These are phyloP conservation scores for Puntigrus tetrazona DNA, from an alignment of 2,113 vertebrate genomes.

Conservation along the genomic window DNA sequence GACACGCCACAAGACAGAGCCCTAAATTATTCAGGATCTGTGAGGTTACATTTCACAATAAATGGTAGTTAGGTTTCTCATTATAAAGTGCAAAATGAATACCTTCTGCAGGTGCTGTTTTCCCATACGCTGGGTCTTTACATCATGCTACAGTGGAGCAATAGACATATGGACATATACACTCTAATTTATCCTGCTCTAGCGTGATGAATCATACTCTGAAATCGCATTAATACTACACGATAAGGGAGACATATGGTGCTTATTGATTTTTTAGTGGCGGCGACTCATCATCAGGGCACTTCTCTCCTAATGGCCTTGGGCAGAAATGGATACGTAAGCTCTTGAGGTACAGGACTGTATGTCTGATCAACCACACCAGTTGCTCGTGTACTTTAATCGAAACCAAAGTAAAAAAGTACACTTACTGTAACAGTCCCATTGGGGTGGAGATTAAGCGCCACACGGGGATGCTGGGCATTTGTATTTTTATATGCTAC, in stretches of 20 bases:
- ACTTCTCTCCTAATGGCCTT: slow-evolving; percentile 64
- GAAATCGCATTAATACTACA: slow-evolving; percentile 61
- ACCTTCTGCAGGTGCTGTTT: slow-evolving; percentile 42
- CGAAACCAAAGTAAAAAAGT: not conserved
- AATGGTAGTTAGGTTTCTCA: slow-evolving; percentile 37
- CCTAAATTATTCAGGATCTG: slow-evolving; percentile 33
- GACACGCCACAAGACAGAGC: not conserved
- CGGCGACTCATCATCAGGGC: slow-evolving; percentile 56
- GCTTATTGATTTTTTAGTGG: slow-evolving; percentile 61
- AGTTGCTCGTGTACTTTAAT: slow-evolving; percentile 13
- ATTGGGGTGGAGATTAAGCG: not conserved
- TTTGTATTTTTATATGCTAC: not conserved
- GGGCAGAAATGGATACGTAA: slow-evolving; percentile 64
- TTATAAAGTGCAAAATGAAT: slow-evolving; percentile 50
- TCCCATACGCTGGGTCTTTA: slow-evolving; percentile 51
- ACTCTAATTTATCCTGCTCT: slow-evolving; percentile 67
- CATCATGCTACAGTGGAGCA: slow-evolving; percentile 67
- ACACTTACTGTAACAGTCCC: not conserved
- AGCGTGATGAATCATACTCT: slow-evolving; percentile 62
- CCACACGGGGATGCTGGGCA: not conserved
- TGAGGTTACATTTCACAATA: slow-evolving; percentile 27
- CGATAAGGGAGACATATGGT: slow-evolving; percentile 68
- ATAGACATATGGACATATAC: slow-evolving; percentile 52
- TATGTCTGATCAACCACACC: not conserved
- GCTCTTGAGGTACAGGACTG: slow-evolving; percentile 38